These are phyloP conservation scores for Galendromus occidentalis DNA, from an alignment of 1,140 invertebrate genomes.

Conservation along the genomic window DNA sequence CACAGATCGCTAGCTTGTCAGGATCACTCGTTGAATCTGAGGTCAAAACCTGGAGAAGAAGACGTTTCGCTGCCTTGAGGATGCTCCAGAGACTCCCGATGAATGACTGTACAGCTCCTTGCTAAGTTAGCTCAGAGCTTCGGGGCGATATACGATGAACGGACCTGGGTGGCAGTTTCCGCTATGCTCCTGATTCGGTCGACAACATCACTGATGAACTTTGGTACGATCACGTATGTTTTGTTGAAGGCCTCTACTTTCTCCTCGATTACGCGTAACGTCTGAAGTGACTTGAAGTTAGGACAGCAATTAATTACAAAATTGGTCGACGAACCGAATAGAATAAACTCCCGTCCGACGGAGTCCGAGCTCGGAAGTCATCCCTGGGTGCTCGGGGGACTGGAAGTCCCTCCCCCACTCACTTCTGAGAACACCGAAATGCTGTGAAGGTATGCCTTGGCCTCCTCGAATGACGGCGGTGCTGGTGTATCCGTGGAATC, in stretches of 20 bases:
- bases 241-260: neutral
- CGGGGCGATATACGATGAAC: neutral
- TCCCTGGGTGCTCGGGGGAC: too few relatives aligned
- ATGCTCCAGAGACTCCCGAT: too few relatives aligned
- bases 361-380: too few relatives aligned
- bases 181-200: neutral
- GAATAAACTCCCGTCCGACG: too few relatives aligned
- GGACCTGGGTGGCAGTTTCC: neutral
- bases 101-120: too few relatives aligned
- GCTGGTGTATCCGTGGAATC: neutral
- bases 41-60: neutral
- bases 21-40: neutral
- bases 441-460: neutral
- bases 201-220: constrained; percentile 1
- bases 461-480: neutral
- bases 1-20: neutral
- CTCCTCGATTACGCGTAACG: neutral
- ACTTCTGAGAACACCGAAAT: neutral
- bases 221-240: neutral
- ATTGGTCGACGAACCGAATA: too few relatives aligned
- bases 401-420: too few relatives aligned
- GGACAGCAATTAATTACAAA: too few relatives aligned
- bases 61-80: too few relatives aligned
- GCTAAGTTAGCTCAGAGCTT: too few relatives aligned
- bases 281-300: neutral